Base-by-base conservation (phyloP, 2,888 invertebrate genomes). In the Mamestra brassicae region DNA sequence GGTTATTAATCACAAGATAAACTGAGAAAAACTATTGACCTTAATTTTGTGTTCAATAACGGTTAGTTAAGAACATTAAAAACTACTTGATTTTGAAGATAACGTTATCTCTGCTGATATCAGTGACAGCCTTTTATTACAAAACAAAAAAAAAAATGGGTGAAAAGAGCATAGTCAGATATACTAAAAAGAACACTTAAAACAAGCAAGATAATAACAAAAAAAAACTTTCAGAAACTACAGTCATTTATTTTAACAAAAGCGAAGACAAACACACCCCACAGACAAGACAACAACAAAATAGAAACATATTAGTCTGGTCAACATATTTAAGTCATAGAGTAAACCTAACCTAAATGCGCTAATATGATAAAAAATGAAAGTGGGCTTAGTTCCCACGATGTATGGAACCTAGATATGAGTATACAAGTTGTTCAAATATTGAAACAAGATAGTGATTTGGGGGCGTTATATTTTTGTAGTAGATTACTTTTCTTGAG, bases 331-430 rank as follows among this genome's bases (percentile, higher is more conserved):
- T 69, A 42, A 62, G 36, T 57, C 34, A 17, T 13, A 61, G 7
- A 63, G 68, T 64, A 76, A 69, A 80, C 55, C n/a, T 67, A 67
- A 71, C 71, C 61, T 5, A 78, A 81, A 74, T 79, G 84, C 77
- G 87, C 81, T 85, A 85, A 87, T 84, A 78, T 83, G 85, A 89
- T 89, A 88, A 87, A 86, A 89, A 90, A 87, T 74, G 87, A 91
- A 90, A 90, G 87, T 87, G 83, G 84, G 77, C 86, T 88, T 76
- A 89, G 85, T 95, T 95, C 95, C 92, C 95, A 95, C 95, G 94
- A 89, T 89, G 88, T 79, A 84, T 78, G 71, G 60, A 78, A 81
- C 78, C 84, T 69, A 80, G 81, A 71, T 84, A 76, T 26, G 70
- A 63, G 87, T 92, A 89, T 92, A 92, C 86, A 85, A 81, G 76